Evolutionary conservation across 2,113 vertebrate species (phyloP).

Genomic region (Acanthochromis polyacanthus): DNA sequence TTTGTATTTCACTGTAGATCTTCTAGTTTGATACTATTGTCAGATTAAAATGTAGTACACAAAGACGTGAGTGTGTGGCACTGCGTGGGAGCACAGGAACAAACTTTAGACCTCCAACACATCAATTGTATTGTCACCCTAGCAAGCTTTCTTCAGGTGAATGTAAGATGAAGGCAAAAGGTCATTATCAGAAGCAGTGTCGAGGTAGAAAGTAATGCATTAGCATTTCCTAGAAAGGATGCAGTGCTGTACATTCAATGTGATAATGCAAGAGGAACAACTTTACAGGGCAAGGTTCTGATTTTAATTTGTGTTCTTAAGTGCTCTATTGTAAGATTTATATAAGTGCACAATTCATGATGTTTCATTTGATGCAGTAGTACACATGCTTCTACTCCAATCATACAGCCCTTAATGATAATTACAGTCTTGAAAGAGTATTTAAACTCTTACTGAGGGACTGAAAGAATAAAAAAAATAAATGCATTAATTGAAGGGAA

Average conservation of each 20-base stretch:
- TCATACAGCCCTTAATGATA: background rate
- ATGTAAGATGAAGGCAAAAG: background rate
- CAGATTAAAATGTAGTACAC: background rate
- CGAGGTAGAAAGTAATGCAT: background rate
- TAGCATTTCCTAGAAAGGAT: background rate
- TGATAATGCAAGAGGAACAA: background rate
- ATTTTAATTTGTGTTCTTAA: background rate
- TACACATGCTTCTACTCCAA: background rate
- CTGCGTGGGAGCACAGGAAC: background rate
- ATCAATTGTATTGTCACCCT: constrained; percentile 5
- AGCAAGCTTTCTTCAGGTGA: background rate
- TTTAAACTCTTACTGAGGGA: no score
- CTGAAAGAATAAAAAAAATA: no score
- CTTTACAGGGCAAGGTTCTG: background rate
- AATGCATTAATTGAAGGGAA: no score
- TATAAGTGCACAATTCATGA: background rate
- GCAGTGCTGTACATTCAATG: background rate
- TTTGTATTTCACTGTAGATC: background rate
- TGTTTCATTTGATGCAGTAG: background rate
- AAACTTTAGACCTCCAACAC: constrained; percentile 10
- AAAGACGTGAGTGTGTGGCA: background rate
- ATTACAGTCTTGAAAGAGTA: background rate
- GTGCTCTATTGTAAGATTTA: background rate
- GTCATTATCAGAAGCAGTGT: background rate
- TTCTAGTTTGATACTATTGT: background rate